phyloP scores from a whole-genome alignment of 2,113 vertebrate species.

The Heterotilapia buettikoferi region DNA sequence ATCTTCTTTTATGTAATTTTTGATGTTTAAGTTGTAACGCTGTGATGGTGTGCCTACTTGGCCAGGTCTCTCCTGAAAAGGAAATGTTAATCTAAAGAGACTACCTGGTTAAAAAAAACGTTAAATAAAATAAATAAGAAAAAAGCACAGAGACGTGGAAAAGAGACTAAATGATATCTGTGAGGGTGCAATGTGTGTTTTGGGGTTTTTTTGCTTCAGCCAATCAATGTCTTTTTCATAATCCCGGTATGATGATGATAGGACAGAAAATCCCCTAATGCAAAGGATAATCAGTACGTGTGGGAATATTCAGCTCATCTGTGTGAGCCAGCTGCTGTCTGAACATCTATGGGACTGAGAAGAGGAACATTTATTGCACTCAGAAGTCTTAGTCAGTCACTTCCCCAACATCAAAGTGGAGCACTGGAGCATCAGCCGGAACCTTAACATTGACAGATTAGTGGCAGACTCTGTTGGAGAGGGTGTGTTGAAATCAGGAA shows the following conservation, averaged over 20 bases:
- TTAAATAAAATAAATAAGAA: background rate
- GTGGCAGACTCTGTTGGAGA: background rate
- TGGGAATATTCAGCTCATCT: background rate
- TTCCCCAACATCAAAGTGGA: conserved; percentile 28
- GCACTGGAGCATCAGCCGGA: conserved; percentile 21
- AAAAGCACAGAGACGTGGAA: background rate
- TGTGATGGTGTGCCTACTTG: background rate
- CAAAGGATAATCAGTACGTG: conserved; percentile 6
- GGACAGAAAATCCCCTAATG: conserved; percentile 16
- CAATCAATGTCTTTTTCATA: background rate
- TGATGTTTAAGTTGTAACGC: background rate
- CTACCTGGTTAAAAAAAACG: background rate
- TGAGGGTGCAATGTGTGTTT: background rate
- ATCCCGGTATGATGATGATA: background rate
- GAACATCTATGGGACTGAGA: background rate
- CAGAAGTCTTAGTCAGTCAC: conserved; percentile 21
- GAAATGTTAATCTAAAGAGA: background rate
- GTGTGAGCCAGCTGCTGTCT: background rate
- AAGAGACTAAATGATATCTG: background rate
- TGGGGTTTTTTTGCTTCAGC: background rate
- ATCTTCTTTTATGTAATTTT: background rate
- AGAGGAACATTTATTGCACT: background rate
- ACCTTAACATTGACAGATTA: background rate
- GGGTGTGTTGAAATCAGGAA: conserved; percentile 4
- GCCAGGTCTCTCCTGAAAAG: background rate